Base-by-base conservation (phyloP, 2,888 invertebrate species). In the Clepsis dumicolana region DNA sequence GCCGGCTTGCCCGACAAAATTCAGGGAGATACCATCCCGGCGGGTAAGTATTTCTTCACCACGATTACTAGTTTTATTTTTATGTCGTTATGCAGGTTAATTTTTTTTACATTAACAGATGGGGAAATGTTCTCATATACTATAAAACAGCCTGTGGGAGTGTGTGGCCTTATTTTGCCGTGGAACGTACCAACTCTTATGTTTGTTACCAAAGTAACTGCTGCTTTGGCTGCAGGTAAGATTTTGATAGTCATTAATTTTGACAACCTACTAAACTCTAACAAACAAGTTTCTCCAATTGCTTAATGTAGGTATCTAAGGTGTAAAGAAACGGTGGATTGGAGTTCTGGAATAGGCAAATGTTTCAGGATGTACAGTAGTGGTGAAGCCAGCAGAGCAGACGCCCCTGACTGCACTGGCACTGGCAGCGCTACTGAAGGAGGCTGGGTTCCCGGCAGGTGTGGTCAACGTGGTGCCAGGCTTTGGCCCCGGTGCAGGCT, bases 361-460 rank as follows among this genome's bases (percentile, higher is more conserved):
- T 44, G 7, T 48, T 64, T 7, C 27, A 90, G 97, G 96, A 75
- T 96, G 98, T 81, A 97, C 97, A 0, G 95, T 98, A 16, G 95
- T 98, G 0, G 94, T 98, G 73, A 99, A 99, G 87, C 97, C 98
- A 0, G 98, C 99, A 0, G 98, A 99, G 85, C 98, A 98, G 88
- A 99, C 98, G 0, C 97, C 98, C 0, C 89, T 99, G 54, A 97
- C 98, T 0, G 98, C 98, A 0, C 91, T 98, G 18, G 97, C 97
- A 76, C 89, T 98, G 2, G 98, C 97, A 0, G 95, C 97, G 65
- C 90, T 99, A 64, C 86, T 94, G 18, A 96, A 95, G 75, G 97
- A 98, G 91, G 98, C 98, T 48, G 98, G 98, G 1, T 95, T 98
- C 73, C 98, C 98, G 0, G 94, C 96, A 18, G 98, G 98, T 4